A percentile compares a stretch with the other conserved stretches of the same genome.
These are phyloP conservation scores for Geopemphigus sp. DNA, from an alignment of 1,140 invertebrate species.

Conservation along the genomic window DNA sequence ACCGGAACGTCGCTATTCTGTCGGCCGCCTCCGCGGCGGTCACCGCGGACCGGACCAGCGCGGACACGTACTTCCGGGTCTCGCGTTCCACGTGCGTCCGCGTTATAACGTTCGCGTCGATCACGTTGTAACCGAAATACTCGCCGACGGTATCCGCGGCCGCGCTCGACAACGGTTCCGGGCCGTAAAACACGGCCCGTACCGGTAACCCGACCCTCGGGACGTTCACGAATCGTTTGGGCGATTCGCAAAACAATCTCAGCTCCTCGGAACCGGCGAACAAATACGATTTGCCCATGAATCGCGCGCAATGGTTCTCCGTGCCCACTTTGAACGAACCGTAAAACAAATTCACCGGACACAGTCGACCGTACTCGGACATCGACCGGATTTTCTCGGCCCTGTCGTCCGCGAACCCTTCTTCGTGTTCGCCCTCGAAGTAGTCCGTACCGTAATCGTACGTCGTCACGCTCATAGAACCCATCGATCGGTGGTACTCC, in stretches of 20 bases:
- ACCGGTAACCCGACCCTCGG: not conserved
- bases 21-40: not conserved
- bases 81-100: not conserved
- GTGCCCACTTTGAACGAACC: not conserved
- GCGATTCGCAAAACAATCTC: not conserved
- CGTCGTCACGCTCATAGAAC: too few species aligned
- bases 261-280: slow-evolving; percentile 6
- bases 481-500: too few species aligned
- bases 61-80: not conserved
- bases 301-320: not conserved
- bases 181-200: slow-evolving; percentile 29
- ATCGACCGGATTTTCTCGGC: not conserved
- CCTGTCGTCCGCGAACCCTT: too few species aligned
- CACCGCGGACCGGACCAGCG: not conserved
- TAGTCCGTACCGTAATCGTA: too few species aligned
- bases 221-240: not conserved
- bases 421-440: not conserved
- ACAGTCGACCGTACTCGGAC: not conserved
- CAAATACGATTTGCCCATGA: slow-evolving; percentile 4
- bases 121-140: not conserved
- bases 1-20: too few species aligned
- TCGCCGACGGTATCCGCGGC: not conserved
- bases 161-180: not conserved
- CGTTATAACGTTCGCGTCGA: not conserved
- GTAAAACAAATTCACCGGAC: not conserved